A percentile compares a stretch with the other conserved stretches of the same genome.
Evolutionary conservation across 2,888 invertebrate genomes (phyloP).

Genomic region (Ypsolopha scabrella): DNA sequence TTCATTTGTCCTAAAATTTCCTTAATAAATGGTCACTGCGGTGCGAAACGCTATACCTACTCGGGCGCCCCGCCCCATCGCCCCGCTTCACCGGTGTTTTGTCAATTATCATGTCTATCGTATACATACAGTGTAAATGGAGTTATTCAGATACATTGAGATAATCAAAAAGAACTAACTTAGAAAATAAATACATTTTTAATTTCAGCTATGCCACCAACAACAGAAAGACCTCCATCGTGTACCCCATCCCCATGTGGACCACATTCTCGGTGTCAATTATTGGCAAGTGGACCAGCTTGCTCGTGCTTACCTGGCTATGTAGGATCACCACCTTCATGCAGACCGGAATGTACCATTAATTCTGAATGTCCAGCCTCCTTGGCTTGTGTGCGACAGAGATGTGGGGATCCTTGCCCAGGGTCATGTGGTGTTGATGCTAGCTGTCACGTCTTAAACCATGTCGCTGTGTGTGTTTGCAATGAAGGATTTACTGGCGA

Average conservation of each 20-base stretch:
- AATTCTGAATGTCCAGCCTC: constrained; percentile 84
- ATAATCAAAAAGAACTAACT: neutral
- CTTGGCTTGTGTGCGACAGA: constrained; percentile 81
- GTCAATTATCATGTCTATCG: no score
- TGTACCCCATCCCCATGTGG: constrained; percentile 89
- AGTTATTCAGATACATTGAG: neutral
- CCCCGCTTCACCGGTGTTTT: no score
- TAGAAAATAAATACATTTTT: constrained; percentile 18
- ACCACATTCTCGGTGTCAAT: constrained; percentile 83
- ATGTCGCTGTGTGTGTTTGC: constrained; percentile 85
- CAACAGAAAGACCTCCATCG: constrained; percentile 77
- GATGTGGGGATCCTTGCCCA: constrained; percentile 85
- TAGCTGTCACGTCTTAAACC: constrained; percentile 82
- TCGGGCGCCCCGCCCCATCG: no score
- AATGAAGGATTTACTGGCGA: constrained; percentile 82
- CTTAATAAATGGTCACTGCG: no score
- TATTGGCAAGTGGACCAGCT: constrained; percentile 78
- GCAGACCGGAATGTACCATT: constrained; percentile 83
- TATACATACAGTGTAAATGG: no score
- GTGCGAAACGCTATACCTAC: no score
- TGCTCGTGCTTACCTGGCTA: constrained; percentile 85
- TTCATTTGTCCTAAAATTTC: no score
- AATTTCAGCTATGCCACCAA: constrained; percentile 36
- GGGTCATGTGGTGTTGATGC: constrained; percentile 87
- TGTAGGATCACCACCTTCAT: constrained; percentile 82